Conservation (phyloP, 2,113 vertebrate species). For the Hydropotes inermis region DNA sequence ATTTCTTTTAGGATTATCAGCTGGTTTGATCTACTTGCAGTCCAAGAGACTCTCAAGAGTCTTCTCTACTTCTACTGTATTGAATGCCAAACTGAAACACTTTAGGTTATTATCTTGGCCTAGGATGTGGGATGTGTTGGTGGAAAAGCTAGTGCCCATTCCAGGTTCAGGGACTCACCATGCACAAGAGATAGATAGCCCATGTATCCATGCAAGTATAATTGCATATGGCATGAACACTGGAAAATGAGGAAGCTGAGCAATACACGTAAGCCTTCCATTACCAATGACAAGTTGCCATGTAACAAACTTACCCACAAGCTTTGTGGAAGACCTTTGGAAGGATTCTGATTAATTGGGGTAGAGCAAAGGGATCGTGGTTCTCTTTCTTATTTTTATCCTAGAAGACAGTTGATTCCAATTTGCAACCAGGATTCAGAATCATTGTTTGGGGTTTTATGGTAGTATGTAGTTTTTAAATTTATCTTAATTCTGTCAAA, state of each 20-base stretch:
- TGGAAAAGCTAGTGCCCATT: neutral
- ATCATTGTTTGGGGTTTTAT: neutral
- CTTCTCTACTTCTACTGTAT: neutral
- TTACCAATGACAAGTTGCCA: neutral
- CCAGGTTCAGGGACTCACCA: neutral
- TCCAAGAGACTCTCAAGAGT: neutral
- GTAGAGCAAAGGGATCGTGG: neutral
- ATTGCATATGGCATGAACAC: too few species aligned
- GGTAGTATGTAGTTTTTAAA: constrained; percentile 44
- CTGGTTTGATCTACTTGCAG: neutral
- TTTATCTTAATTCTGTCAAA: constrained; percentile 51
- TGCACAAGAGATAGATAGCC: too few species aligned
- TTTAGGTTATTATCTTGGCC: neutral
- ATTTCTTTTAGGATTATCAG: neutral
- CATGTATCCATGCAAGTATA: neutral
- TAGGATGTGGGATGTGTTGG: neutral
- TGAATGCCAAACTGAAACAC: neutral
- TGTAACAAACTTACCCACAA: neutral
- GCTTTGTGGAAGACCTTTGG: neutral
- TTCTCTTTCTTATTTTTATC: constrained; percentile 14
- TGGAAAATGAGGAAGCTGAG: neutral
- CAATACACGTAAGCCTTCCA: accelerated
- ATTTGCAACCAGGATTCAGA: constrained; percentile 7
- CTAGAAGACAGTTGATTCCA: neutral
- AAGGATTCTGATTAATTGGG: neutral